Evolutionary conservation across 2,888 invertebrate species (phyloP), one percentile per base, ranked within the genome.

Genomic region (Diploptera punctata): DNA sequence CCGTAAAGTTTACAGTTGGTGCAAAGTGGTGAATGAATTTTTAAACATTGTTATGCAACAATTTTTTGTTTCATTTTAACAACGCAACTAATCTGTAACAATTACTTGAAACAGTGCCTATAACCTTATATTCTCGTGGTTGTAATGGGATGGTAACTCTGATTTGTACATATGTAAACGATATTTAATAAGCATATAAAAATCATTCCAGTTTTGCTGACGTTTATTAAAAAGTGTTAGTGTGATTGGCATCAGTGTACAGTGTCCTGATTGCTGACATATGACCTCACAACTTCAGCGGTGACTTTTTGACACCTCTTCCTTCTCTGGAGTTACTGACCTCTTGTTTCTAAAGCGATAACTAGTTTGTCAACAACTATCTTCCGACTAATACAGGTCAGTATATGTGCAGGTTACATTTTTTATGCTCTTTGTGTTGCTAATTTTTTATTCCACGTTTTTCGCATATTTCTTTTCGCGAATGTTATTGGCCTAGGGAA

Each of bases 341-440:
- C 57, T n/a, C 57, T n/a, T 31, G 9, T n/a, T 29, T 13, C 57
- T 29, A 16, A 24, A 57, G 33, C 9, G 18, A 26, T 31, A 29
- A 29, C 57, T 57, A 57, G 1, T 29, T 29, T 29, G 16, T 57
- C 29, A n/a, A n/a, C 57, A n/a, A n/a, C 29, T 57, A 24, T 57
- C 2, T 29, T n/a, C 57, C 29, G 26, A 57, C 21, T 29, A 57
- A 29, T 57, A 29, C 57, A 57, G 57, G 57, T 57, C n/a, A 57
- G 57, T 57, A 57, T 5, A 33, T 7, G 33, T 33, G n/a, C n/a
- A n/a, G n/a, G n/a, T n/a, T n/a, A n/a, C n/a, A n/a, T n/a, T n/a
- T n/a, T n/a, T n/a, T n/a, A n/a, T n/a, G 33, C n/a, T n/a, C n/a
- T n/a, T n/a, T n/a, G n/a, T n/a, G n/a, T n/a, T n/a, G n/a, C n/a